phyloP scores from a whole-genome alignment of 1,140 invertebrate species.

The Aphidius ervi region DNA sequence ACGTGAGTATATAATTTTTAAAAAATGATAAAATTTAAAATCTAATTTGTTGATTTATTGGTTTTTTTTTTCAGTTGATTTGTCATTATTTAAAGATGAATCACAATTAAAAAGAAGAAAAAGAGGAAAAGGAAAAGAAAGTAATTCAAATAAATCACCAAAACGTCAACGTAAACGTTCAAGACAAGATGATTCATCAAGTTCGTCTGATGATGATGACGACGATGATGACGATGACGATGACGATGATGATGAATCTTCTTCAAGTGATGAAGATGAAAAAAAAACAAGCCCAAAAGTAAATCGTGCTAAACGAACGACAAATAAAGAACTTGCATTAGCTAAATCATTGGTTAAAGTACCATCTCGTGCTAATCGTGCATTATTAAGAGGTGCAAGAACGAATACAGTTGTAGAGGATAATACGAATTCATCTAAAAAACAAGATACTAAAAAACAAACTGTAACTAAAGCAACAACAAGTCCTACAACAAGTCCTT shows the following conservation, averaged over 20 bases:
- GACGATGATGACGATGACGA: conserved; percentile 29
- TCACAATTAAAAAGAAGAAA: conserved; percentile 70
- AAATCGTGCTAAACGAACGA: conserved; percentile 35
- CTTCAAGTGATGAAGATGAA: conserved; percentile 27
- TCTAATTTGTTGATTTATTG: too few relatives aligned
- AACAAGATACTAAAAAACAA: conserved; percentile 20
- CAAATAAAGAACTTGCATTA: conserved; percentile 41
- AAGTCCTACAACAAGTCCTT: conserved; percentile 19
- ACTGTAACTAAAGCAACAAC: conserved; percentile 16
- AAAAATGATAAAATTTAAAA: background rate
- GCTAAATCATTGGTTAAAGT: conserved; percentile 45
- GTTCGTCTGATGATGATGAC: conserved; percentile 27
- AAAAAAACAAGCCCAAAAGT: conserved; percentile 33
- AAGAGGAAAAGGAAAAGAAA: conserved; percentile 7
- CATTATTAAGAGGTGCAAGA: conserved; percentile 34
- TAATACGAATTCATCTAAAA: conserved; percentile 23
- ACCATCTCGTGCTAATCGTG: conserved; percentile 45
- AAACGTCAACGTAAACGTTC: conserved; percentile 40
- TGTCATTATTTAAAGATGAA: conserved; percentile 75
- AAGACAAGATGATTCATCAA: conserved; percentile 28
- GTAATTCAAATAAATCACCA: conserved; percentile 37
- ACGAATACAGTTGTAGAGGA: background rate
- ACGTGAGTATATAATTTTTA: conserved; percentile 57
- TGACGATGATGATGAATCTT: conserved; percentile 30
- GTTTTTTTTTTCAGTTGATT: conserved; percentile 62